These are phyloP conservation scores for Druon quercuslanigerum DNA, from an alignment of 1,140 invertebrate genomes.

Conservation along the genomic window DNA sequence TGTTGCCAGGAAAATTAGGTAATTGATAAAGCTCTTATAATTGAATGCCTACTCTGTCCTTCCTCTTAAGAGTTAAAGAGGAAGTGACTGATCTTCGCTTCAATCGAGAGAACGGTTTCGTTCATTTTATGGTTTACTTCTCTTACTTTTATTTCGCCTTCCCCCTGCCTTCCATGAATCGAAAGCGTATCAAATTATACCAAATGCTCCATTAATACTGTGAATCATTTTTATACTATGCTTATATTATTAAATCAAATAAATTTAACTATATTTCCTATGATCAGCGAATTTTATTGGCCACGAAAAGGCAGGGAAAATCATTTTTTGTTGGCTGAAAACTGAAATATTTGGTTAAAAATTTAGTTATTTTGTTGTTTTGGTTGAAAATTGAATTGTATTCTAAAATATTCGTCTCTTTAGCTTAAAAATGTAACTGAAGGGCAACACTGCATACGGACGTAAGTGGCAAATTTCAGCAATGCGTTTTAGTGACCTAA, in stretches of 20 bases:
- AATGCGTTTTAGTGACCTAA: too few relatives aligned
- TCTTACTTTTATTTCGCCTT: conserved; percentile 1
- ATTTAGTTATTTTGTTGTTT: too few relatives aligned
- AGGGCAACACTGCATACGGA: too few relatives aligned
- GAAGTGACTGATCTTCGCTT: conserved; percentile 39
- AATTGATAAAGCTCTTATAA: conserved; percentile 48
- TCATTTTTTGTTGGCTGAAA: too few relatives aligned
- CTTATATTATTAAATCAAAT: background rate
- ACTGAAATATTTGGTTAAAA: too few relatives aligned
- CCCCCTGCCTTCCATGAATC: background rate
- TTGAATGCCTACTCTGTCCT: conserved; percentile 44
- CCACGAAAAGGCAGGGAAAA: too few relatives aligned
- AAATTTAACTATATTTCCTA: too few relatives aligned
- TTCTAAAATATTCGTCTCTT: too few relatives aligned
- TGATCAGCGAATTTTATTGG: too few relatives aligned
- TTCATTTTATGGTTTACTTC: conserved; percentile 17
- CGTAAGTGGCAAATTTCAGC: too few relatives aligned
- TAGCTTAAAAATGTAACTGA: too few relatives aligned
- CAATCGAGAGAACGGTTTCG: conserved; percentile 3
- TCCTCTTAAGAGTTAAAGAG: conserved; percentile 47
- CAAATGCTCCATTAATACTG: conserved; percentile 13
- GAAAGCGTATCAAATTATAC: conserved; percentile 21
- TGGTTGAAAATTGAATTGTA: too few relatives aligned
- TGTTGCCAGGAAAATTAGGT: conserved; percentile 46
- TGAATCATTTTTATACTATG: background rate